Evolutionary conservation across 1,140 invertebrate genomes (phyloP), one percentile per base, ranked within the genome.

Genomic region (Cydia splendana): DNA sequence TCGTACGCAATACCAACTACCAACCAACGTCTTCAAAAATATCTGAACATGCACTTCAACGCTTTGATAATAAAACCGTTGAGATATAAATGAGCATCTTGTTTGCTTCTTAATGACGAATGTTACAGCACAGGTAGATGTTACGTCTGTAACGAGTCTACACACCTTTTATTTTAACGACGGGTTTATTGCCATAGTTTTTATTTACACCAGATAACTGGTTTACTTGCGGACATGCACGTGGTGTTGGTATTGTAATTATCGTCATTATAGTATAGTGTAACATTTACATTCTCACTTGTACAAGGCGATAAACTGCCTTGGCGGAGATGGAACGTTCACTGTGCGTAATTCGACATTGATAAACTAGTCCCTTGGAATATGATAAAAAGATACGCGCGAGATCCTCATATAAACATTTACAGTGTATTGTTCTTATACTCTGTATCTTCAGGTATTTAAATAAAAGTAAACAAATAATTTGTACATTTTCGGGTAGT

Each of bases 141-240:
- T 62, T 62, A 62, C 57, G 57, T 62, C 7, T 62, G 53, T 34
- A 13, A 62, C 53, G 74, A 28, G 2, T 45, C 9, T 30, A n/a
- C 38, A 76, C 38, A 65, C 62, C 75, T 76, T 67, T 76, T 76
- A 67, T 24, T 28, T 48, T 48, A 48, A 42, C 28, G 24, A 71
- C 13, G 30, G 38, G 48, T 34, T 75, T 51, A 76, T 76, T 76
- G 62, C n/a, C 42, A 48, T 65, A 67, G 65, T 62, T 74, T 79
- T 84, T 85, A 84, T 80, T 82, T 80, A 86, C 77, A 76, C 42
- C 65, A 76, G 88, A 88, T 53, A n/a, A n/a, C 48, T 53, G 48
- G 48, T 53, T 53, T n/a, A 53, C 48, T 15, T 53, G 48, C 15
- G 13, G 48, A 2, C 15, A 15, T 15, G 4, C 85, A 85, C 82